Evolutionary conservation across 2,797 vertebrate genomes (phyloP), one percentile per base, ranked within the genome.

Genomic region (Sciaenops ocellatus): DNA sequence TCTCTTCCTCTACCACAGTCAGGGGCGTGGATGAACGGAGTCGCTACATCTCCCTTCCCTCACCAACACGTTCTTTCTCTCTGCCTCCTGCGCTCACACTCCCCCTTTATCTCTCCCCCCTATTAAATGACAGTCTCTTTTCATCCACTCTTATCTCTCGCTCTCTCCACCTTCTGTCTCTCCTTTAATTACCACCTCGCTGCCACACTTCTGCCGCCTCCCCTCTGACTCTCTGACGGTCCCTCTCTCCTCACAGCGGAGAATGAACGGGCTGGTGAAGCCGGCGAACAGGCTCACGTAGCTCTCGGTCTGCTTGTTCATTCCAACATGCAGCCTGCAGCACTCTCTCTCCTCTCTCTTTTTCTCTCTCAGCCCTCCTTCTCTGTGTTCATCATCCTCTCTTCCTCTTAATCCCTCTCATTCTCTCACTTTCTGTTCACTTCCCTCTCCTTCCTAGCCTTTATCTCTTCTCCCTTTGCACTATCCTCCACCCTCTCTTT

Each of bases 111-210:
- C 85, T 79, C 71, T 69, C 17, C 74, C 24, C 50, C 38, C 69
- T 79, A 55, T 80, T 83, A 85, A 91, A 84, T 56, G 74, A 65
- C 89, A 84, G 76, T 47, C 61, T 77, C 80, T 74, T 70, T 89
- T 78, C 82, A 81, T 76, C 76, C 82, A 84, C 83, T 84, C 85
- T 73, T 87, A 89, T 88, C 87, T 73, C 44, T 56, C 68, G 8
- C 34, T 78, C 71, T 75, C 64, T 71, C 84, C 82, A 85, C 85
- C 83, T 87, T 88, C 88, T 88, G 84, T 85, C 82, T 75, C 81
- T 88, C 71, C 85, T 85, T 83, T 92, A 92, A 92, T 93, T 88
- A 90, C 82, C 86, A 76, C 76, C 91, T 91, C 85, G 11, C 77
- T 59, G 76, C 83, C 84, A 77, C 80, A 71, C 83, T 87, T 77